Base-by-base conservation (phyloP, 1,140 invertebrate species). In the Hypothenemus hampei region DNA sequence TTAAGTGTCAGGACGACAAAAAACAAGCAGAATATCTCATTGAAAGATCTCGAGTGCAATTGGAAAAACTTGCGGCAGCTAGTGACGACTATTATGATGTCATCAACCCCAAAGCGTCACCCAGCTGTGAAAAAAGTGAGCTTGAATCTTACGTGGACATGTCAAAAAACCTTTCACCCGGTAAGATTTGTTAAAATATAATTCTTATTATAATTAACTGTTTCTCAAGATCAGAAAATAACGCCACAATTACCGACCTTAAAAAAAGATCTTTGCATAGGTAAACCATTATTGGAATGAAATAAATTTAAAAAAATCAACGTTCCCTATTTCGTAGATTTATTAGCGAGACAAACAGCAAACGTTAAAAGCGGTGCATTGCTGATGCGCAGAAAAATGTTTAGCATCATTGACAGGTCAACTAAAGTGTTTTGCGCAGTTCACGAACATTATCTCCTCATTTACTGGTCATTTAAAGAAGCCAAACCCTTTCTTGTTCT, bases 341-440 rank as follows among this genome's bases (percentile, higher is more conserved):
- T 40, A 24, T 23, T 37, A 18, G 48, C 48, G 10, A 50, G 19
- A 40, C n/a, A 50, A 16, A n/a, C 35, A 13, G 21, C n/a, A n/a
- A 13, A 41, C 18, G 19, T 11, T 19, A 50, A 50, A 40, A n/a
- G 41, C 8, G 48, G 48, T 1, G 19, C 48, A n/a, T 22, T 50
- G 19, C 41, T 23, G 7, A 18, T 39, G 22, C 48, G 24, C n/a
- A 39, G 37, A 15, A 50, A 39, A 40, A 20, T 50, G 15, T 50
- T 50, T 10, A 40, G 15, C 21, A 50, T 50, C 11, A 40, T 50
- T 4, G 36, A 50, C 19, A 11, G 35, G 7, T 41, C 24, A 7
- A 26, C 8, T n/a, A 50, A 39, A 40, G 36, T 50, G 18, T 50
- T 16, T 21, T 22, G 35, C 19, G 48, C 24, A 50, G 22, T 50